Conservation (phyloP, 2,113 vertebrate genomes). For the Hyla sarda region DNA sequence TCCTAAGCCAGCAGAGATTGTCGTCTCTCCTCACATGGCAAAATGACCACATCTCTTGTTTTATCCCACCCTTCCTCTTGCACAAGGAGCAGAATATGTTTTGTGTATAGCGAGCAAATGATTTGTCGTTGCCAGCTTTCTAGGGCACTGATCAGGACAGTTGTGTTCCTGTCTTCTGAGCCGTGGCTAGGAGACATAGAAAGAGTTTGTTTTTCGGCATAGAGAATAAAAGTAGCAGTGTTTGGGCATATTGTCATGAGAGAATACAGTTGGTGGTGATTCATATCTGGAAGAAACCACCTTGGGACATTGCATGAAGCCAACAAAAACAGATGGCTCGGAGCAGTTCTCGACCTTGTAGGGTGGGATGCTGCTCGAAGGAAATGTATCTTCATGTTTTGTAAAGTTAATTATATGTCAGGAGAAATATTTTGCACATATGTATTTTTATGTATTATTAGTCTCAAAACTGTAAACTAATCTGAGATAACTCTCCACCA, state of each 20-base stretch:
- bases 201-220: not conserved
- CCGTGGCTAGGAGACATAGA: conserved; percentile 22
- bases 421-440: not conserved
- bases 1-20: conserved; percentile 33
- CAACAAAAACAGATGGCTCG: conserved; percentile 41
- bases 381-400: conserved; percentile 9
- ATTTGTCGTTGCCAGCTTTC: conserved; percentile 24
- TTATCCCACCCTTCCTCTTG: conserved; percentile 3
- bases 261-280: conserved; percentile 28
- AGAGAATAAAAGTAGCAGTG: conserved; percentile 18
- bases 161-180: conserved; percentile 32
- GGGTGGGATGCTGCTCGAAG: not conserved
- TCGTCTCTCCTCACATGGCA: not conserved
- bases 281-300: conserved; percentile 35
- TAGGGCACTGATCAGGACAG: not conserved
- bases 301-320: conserved; percentile 17
- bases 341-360: conserved; percentile 13
- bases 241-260: conserved; percentile 33
- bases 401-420: not conserved
- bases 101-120: not conserved
- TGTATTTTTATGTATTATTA: not conserved
- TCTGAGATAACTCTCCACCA: not conserved
- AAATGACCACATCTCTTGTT: conserved; percentile 22
- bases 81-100: not conserved
- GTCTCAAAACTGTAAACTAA: not conserved